phyloP scores from a whole-genome alignment of 2,888 invertebrate genomes.

The Timema cristinae region DNA sequence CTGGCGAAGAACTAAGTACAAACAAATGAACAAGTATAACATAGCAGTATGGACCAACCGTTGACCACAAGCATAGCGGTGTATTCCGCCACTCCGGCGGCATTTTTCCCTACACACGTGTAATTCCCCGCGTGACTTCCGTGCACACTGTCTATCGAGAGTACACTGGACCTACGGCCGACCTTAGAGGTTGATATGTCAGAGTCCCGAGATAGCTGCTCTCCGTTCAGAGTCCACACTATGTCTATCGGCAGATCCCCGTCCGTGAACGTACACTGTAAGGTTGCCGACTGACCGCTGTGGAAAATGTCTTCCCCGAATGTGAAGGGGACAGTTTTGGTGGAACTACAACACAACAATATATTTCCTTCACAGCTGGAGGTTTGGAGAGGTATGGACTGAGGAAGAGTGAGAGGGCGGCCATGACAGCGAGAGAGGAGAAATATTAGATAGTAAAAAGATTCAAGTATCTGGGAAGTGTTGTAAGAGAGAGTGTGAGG shows the following conservation, averaged over 20 bases:
- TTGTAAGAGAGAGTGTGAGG: too few species aligned
- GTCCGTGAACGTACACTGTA: constrained; percentile 39
- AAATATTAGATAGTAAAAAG: too few species aligned
- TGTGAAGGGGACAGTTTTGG: constrained; percentile 52
- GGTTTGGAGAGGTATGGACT: too few species aligned
- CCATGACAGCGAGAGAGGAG: too few species aligned
- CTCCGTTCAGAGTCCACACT: constrained; percentile 60
- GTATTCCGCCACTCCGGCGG: constrained; percentile 49
- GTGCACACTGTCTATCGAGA: constrained; percentile 53
- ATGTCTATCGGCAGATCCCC: constrained; percentile 48
- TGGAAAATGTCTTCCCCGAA: constrained; percentile 59
- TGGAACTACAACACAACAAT: constrained; percentile 42
- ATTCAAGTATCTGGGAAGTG: too few species aligned
- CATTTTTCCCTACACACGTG: constrained; percentile 54
- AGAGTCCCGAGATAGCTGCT: constrained; percentile 43
- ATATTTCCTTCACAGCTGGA: too few species aligned
- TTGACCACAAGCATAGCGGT: constrained; percentile 51
- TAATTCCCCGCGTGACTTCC: constrained; percentile 55
- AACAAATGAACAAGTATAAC: too few species aligned
- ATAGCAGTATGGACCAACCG: constrained; percentile 43
- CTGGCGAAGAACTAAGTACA: too few species aligned
- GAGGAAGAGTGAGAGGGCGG: too few species aligned
- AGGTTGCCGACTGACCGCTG: constrained; percentile 49
- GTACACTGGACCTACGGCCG: constrained; percentile 59
- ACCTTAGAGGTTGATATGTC: constrained; percentile 26